phyloP scores from a whole-genome alignment of 2,888 invertebrate species.

The Drosophila cognata region DNA sequence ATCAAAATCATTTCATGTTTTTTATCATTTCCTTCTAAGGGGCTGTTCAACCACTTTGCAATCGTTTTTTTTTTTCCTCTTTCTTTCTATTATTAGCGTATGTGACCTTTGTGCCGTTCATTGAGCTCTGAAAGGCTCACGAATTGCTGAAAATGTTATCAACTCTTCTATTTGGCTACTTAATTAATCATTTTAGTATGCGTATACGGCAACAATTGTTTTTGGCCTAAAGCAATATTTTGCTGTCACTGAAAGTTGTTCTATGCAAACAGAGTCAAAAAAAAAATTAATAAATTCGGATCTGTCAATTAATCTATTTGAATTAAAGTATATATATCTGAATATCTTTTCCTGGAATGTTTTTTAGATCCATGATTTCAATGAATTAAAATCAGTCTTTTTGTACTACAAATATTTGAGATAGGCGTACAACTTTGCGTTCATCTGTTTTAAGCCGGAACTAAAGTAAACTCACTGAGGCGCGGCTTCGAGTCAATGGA shows the following conservation, averaged over 20 bases:
- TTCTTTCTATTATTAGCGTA: background rate
- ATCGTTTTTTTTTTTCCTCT: background rate
- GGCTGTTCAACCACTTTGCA: background rate
- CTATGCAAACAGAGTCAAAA: no score
- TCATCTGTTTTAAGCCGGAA: constrained; percentile 23
- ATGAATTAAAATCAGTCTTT: background rate
- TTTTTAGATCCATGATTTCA: background rate
- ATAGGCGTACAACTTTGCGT: background rate
- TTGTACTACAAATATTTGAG: background rate
- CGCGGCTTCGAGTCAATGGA: constrained; percentile 23
- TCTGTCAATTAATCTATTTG: background rate
- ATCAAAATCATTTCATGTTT: constrained; percentile 18
- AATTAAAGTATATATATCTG: background rate
- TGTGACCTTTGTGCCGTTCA: constrained; percentile 34
- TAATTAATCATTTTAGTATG: constrained; percentile 34
- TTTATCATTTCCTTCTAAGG: constrained; percentile 7
- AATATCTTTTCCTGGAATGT: background rate
- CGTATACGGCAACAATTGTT: constrained; percentile 5
- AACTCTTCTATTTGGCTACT: constrained; percentile 18
- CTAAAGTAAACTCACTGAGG: constrained; percentile 27
- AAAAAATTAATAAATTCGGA: background rate
- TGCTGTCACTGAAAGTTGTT: constrained; percentile 37
- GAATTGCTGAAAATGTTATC: constrained; percentile 4
- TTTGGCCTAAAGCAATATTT: constrained; percentile 22
- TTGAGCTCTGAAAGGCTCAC: constrained; percentile 38